Conservation (phyloP, 2,888 invertebrate genomes). For the Formica aserva region DNA sequence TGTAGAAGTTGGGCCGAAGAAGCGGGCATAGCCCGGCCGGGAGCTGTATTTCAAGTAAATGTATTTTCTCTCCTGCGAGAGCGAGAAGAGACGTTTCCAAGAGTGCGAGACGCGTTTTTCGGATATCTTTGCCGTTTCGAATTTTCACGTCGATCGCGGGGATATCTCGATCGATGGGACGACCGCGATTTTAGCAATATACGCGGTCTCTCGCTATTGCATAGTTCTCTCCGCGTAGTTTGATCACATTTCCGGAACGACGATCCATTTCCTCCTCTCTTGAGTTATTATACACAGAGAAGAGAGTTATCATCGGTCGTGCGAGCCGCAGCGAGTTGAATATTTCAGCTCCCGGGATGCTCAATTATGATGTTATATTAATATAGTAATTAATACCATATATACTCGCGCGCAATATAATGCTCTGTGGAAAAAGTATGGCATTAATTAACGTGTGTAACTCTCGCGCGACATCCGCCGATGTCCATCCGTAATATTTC, state of each 20-base stretch:
- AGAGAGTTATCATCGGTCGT: background rate
- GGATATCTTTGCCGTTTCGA: background rate
- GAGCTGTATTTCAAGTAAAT: constrained; percentile 2
- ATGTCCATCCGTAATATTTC: constrained; percentile 47
- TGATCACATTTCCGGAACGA: constrained; percentile 32
- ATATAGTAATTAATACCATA: constrained; percentile 61
- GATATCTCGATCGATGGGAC: background rate
- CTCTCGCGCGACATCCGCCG: background rate
- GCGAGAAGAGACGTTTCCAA: background rate
- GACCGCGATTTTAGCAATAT: background rate
- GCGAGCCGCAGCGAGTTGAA: constrained; percentile 19
- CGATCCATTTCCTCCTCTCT: background rate
- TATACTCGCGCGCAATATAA: background rate
- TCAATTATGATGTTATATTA: constrained; percentile 62
- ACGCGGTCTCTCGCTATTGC: background rate
- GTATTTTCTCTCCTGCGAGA: background rate
- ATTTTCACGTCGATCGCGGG: constrained; percentile 8
- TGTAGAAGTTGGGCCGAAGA: constrained; percentile 29
- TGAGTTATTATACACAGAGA: constrained; percentile 28
- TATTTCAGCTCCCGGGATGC: constrained; percentile 44
- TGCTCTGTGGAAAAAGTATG: constrained; percentile 21
- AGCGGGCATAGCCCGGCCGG: constrained; percentile 16
- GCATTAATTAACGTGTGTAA: constrained; percentile 62
- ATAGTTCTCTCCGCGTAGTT: background rate
- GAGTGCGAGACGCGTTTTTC: constrained; percentile 8